Base-by-base conservation (phyloP, 1,140 invertebrate species). In the Manduca sexta region DNA sequence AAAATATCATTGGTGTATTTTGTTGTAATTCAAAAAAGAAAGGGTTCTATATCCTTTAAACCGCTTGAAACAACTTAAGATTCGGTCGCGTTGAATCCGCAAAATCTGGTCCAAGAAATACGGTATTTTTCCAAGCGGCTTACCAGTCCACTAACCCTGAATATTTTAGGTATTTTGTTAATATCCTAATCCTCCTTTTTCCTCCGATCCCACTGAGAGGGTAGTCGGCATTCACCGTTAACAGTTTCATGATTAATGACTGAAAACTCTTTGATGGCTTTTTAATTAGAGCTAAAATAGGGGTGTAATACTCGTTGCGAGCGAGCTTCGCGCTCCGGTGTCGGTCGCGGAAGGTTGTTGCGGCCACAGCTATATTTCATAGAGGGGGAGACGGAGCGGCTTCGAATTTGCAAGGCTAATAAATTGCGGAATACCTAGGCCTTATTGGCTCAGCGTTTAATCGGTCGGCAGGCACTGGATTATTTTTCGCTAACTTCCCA, bases 211-310 rank as follows among this genome's bases (percentile, higher is more conserved):
- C 69, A 74, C 65, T 79, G 60, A 52, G 57, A 69, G 76, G 76
- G 64, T 74, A 81, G 77, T 73, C 77, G 69, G 75, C 69, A 76
- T 83, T 81, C 77, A 78, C 70, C 72, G 81, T 76, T 84, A 84
- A 84, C 81, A 83, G 81, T 83, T 81, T 76, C 77, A 83, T 84
- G 81, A 84, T 84, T 84, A 84, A 84, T 84, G 81, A 83, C 77
- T 83, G 72, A 81, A 81, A 84, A 84, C 77, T 84, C 81, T 84
- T 84, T 84, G 79, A 84, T 84, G 79, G 81, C 79, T 84, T 84
- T 84, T 84, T 84, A 84, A 84, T 84, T 84, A 84, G 79, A 83
- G 81, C 74, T 81, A 78, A 83, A 84, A 76, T 69, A 70, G 77
- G 80, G 81, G 81, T 82, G 80, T 81, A 75, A 72, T 74, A 74